phyloP scores from a whole-genome alignment of 2,113 vertebrate species.

The Poecile atricapillus region DNA sequence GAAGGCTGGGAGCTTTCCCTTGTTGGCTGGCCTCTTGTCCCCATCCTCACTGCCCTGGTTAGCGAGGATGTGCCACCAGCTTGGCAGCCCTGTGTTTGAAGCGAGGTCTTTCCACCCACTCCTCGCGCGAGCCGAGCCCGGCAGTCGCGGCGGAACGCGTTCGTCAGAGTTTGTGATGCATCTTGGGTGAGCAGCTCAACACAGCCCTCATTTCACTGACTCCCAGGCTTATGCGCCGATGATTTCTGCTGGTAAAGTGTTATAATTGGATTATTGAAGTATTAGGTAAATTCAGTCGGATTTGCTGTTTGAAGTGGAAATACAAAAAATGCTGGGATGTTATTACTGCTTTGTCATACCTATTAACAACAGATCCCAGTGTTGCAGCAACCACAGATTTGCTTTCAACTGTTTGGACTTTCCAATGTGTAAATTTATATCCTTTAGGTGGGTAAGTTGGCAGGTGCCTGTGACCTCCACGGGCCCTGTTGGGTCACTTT shows the following conservation, averaged over 20 bases:
- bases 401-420: constrained; percentile 4
- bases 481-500: not conserved
- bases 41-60: no score
- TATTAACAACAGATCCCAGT: constrained; percentile 43
- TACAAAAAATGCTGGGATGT: constrained; percentile 53
- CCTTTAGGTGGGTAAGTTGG: not conserved
- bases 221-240: constrained; percentile 47
- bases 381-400: constrained; percentile 47
- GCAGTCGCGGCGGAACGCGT: not conserved
- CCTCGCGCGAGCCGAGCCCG: not conserved
- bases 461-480: not conserved
- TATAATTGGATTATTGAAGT: constrained; percentile 74
- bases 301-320: constrained; percentile 73
- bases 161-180: rapidly evolving
- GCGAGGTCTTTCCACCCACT: rapidly evolving
- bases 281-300: constrained; percentile 72
- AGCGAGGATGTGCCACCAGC: not conserved
- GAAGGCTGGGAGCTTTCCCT: not conserved
- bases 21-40: not conserved
- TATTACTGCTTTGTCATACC: constrained; percentile 52
- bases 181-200: not conserved
- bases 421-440: not conserved
- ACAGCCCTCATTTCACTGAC: constrained; percentile 41
- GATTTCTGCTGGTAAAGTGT: constrained; percentile 66
- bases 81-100: no score